A percentile compares a stretch with the other conserved stretches of the same genome.
Evolutionary conservation across 2,888 invertebrate genomes (phyloP).

Genomic region (Lampropteryx suffumata): DNA sequence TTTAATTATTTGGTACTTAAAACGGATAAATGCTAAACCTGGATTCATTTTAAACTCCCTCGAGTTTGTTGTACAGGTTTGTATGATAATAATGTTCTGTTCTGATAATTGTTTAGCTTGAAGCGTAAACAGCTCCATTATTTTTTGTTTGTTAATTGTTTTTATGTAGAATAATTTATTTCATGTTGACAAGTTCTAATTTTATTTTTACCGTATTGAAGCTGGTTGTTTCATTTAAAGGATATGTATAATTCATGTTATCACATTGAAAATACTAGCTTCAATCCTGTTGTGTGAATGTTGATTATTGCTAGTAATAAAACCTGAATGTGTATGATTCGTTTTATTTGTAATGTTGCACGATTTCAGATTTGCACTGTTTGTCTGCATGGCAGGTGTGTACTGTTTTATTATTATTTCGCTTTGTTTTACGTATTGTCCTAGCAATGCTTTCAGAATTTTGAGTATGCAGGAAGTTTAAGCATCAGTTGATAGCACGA

Average conservation of each 20-base stretch:
- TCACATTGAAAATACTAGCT: background rate
- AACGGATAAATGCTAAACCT: too few species aligned
- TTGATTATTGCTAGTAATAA: constrained; percentile 30
- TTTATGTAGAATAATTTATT: constrained; percentile 1
- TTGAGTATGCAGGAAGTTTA: too few species aligned
- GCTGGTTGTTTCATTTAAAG: background rate
- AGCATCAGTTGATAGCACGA: too few species aligned
- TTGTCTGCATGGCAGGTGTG: constrained; percentile 39
- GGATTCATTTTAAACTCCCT: too few species aligned
- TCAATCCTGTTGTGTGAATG: background rate
- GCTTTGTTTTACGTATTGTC: constrained; percentile 1
- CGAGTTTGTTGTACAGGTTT: too few species aligned
- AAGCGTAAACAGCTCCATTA: background rate
- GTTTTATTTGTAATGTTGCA: constrained; percentile 36
- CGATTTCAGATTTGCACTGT: constrained; percentile 34
- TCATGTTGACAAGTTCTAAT: background rate
- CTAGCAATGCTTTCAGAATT: too few species aligned
- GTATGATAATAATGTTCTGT: too few species aligned
- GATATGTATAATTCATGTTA: too few species aligned
- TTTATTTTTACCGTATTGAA: constrained; percentile 3
- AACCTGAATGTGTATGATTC: constrained; percentile 35
- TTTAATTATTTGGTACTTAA: too few species aligned
- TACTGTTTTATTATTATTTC: constrained; percentile 28
- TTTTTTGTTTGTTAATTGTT: background rate
- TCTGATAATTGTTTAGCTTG: too few species aligned